Evolutionary conservation across 1,140 invertebrate genomes (phyloP).

Genomic region (Leptopilina clavipes): DNA sequence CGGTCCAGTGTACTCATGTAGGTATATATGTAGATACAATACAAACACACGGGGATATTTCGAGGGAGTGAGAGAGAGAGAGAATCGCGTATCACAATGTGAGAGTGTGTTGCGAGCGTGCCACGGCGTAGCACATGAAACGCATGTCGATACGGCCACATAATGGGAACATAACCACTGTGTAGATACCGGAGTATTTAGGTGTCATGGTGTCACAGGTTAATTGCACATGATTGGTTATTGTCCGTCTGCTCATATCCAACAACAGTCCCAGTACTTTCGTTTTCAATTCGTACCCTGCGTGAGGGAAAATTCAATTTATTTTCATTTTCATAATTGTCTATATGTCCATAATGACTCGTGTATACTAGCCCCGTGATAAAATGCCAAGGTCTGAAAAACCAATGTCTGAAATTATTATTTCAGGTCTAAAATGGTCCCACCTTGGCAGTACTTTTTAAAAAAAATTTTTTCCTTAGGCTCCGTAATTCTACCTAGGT

Average conservation of each 20-base stretch:
- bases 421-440: too few relatives aligned
- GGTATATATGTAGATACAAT: slow-evolving; percentile 33
- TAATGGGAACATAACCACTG: slow-evolving; percentile 71
- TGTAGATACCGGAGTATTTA: slow-evolving; percentile 64
- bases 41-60: slow-evolving; percentile 40
- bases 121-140: slow-evolving; percentile 55
- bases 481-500: too few relatives aligned
- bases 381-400: too few relatives aligned
- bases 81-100: slow-evolving; percentile 59
- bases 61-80: slow-evolving; percentile 45
- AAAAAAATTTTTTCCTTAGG: too few relatives aligned
- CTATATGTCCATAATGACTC: not conserved
- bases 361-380: too few relatives aligned
- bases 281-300: slow-evolving; percentile 33
- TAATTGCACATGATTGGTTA: slow-evolving; percentile 72
- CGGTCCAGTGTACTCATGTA: not conserved
- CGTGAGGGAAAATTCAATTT: not conserved
- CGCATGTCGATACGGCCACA: slow-evolving; percentile 71
- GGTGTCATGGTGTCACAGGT: slow-evolving; percentile 70
- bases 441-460: too few relatives aligned
- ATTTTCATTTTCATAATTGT: not conserved
- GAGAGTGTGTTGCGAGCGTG: slow-evolving; percentile 55
- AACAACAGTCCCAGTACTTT: slow-evolving; percentile 14
- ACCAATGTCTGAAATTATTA: too few relatives aligned
- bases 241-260: slow-evolving; percentile 54